Evolutionary conservation across 2,888 invertebrate genomes (phyloP).

Genomic region (Metalampra italica): DNA sequence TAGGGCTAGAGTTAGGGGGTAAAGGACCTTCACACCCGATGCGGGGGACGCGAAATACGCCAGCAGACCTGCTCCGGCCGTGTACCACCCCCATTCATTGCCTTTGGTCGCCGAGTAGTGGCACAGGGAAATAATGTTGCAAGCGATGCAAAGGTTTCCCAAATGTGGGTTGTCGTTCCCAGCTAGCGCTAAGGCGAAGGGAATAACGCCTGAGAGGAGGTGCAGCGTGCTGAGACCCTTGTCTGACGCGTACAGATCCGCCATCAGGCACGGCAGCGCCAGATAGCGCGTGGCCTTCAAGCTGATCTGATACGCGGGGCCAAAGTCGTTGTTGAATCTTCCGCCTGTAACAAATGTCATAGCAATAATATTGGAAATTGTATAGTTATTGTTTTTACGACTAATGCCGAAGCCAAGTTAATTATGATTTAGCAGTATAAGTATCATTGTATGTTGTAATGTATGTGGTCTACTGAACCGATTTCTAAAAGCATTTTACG

Average conservation of each 20-base stretch:
- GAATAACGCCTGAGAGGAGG: constrained; percentile 52
- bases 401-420: too few species aligned
- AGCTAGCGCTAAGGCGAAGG: constrained; percentile 46
- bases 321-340: constrained; percentile 44
- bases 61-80: constrained; percentile 45
- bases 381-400: too few species aligned
- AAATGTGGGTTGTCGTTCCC: constrained; percentile 42
- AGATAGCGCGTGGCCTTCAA: constrained; percentile 48
- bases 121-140: constrained; percentile 49
- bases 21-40: constrained; percentile 32
- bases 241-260: constrained; percentile 46
- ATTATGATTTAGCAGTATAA: too few species aligned
- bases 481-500: too few species aligned
- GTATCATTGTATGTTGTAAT: too few species aligned
- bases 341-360: constrained; percentile 35
- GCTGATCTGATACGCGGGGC: constrained; percentile 40
- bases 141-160: constrained; percentile 47
- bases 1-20: constrained; percentile 47
- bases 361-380: background rate
- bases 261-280: constrained; percentile 57
- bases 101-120: constrained; percentile 39
- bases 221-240: constrained; percentile 37
- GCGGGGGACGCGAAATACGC: constrained; percentile 37
- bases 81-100: constrained; percentile 54
- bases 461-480: too few species aligned